A percentile compares a stretch with the other conserved stretches of the same genome.
Evolutionary conservation across 2,113 vertebrate genomes (phyloP).

Genomic region (Falcunculus frontatus): DNA sequence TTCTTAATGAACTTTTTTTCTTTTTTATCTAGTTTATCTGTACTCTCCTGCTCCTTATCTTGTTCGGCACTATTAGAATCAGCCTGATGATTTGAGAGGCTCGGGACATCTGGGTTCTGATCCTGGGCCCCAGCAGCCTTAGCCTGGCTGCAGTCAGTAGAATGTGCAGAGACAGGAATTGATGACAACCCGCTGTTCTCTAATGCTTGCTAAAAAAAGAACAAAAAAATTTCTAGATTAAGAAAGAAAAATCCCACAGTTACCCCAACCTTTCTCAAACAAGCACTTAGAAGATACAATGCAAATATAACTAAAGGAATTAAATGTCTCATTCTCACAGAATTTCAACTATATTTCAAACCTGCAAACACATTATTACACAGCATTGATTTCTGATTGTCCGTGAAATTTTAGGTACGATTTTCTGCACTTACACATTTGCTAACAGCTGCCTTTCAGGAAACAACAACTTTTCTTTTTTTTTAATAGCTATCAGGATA

Average conservation of each 20-base stretch:
- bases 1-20: slow-evolving; percentile 91
- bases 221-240: slow-evolving; percentile 49
- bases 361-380: not conserved
- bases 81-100: slow-evolving; percentile 55
- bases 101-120: slow-evolving; percentile 33
- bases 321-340: not conserved
- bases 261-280: not conserved
- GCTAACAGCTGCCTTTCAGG: not conserved
- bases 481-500: not conserved
- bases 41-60: slow-evolving; percentile 67
- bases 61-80: slow-evolving; percentile 68
- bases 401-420: not conserved
- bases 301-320: not conserved
- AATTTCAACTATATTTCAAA: not conserved
- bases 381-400: not conserved
- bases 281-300: not conserved
- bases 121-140: slow-evolving; percentile 65
- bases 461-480: not conserved
- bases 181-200: slow-evolving; percentile 96
- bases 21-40: slow-evolving; percentile 80
- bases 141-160: slow-evolving; percentile 70
- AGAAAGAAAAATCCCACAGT: not conserved
- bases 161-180: slow-evolving; percentile 82
- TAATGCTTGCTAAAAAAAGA: slow-evolving; percentile 88
- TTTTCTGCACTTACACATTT: not conserved